Base-by-base conservation (phyloP, 2,888 invertebrate species). In the Phytoseiulus persimilis region DNA sequence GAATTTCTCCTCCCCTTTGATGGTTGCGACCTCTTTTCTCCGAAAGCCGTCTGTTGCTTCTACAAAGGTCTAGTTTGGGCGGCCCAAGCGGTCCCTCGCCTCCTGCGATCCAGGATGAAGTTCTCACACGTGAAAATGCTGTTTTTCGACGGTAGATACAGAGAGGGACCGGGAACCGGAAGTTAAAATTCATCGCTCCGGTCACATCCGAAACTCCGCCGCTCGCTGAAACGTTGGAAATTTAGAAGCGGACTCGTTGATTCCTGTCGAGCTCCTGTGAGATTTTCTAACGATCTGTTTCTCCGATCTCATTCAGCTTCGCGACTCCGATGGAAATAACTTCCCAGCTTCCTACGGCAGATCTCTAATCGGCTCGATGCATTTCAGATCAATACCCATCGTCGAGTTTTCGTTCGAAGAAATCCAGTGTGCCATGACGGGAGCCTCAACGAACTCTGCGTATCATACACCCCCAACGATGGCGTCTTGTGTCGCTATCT, bases 341-440 rank as follows among this genome's bases (percentile, higher is more conserved):
- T n/a, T n/a, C n/a, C n/a, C n/a, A 23, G 65, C 18, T 28, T 65
- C 65, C 28, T 11, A 1, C 5, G 18, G 28, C 9, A 14, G 65
- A 3, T 65, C 65, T 23, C 65, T 28, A 28, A 65, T 65, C 28
- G 23, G 18, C 5, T 14, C 65, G 2, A 1, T 18, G 18, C 1
- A n/a, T 87, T 87, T 14, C 87, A 87, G 87, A 23, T 31, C 87
- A 87, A 87, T 33, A 18, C 87, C 87, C 2, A 87, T 87, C 45
- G 87, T 87, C 32, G 87, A 87, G 32, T 87, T 87, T 45, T 87
- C 87, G 14, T 45, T 45, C n/a, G 32, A 87, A 32, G 87, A 87
- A 45, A 39, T 87, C 5, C 32, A 87, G 0, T 87, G 87, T 23
- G 87, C 87, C 45, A 87, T n/a, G 23, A 87, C 87, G 31, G 87